Evolutionary conservation across 2,888 invertebrate species (phyloP).

Genomic region (Sinopyrophorus schimmeli): DNA sequence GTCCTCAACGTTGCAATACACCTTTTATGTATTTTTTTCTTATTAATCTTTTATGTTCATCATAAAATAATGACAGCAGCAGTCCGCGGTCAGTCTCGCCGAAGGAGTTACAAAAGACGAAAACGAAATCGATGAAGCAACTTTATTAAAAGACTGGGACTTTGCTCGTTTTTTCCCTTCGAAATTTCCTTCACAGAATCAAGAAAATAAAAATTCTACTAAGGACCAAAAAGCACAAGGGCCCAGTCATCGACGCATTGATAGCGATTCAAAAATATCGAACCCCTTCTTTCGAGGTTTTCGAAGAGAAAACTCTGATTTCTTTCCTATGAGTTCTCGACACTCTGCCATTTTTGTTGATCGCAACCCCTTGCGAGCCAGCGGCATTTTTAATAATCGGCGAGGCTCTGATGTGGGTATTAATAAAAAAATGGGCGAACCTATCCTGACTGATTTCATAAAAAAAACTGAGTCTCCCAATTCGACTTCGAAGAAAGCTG

Average conservation of each 20-base stretch:
- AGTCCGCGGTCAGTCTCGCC: slow-evolving; percentile 53
- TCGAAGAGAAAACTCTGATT: slow-evolving; percentile 82
- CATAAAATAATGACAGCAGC: slow-evolving; percentile 52
- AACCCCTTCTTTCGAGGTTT: slow-evolving; percentile 78
- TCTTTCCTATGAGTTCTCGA: slow-evolving; percentile 75
- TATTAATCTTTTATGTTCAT: slow-evolving; percentile 28
- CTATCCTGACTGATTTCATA: slow-evolving; percentile 71
- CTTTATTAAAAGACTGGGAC: slow-evolving; percentile 84
- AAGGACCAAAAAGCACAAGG: slow-evolving; percentile 55
- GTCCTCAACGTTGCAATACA: no score
- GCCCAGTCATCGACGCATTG: slow-evolving; percentile 69
- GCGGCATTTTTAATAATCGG: slow-evolving; percentile 71
- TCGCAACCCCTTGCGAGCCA: slow-evolving; percentile 62
- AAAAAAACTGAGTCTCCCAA: slow-evolving; percentile 56
- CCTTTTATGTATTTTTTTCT: slow-evolving; percentile 18
- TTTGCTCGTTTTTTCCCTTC: slow-evolving; percentile 81
- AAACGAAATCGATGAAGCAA: slow-evolving; percentile 73
- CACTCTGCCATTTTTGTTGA: slow-evolving; percentile 72
- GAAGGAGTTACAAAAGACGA: slow-evolving; percentile 49
- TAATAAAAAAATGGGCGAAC: slow-evolving; percentile 65
- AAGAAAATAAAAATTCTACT: no score
- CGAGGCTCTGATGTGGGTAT: slow-evolving; percentile 61
- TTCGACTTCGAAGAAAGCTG: slow-evolving; percentile 15
- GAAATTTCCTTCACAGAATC: slow-evolving; percentile 44
- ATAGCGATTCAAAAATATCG: slow-evolving; percentile 71